A percentile compares a stretch with the other conserved stretches of the same genome.
These are phyloP conservation scores for Otis tarda DNA, from an alignment of 2,113 vertebrate genomes.

Conservation along the genomic window DNA sequence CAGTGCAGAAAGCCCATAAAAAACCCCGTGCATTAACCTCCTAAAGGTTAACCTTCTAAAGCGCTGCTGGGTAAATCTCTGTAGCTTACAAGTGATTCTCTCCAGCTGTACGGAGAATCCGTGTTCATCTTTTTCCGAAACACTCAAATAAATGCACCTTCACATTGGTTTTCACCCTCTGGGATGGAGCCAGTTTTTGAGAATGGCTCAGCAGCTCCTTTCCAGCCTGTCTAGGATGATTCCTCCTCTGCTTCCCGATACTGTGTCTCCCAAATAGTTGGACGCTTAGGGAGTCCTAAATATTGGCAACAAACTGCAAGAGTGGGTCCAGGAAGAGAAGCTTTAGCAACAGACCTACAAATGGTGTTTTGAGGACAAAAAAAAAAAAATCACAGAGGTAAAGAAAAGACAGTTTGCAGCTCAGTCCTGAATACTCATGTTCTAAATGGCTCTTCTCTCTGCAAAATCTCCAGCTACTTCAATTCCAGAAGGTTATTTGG, in stretches of 20 bases:
- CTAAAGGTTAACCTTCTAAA: neutral
- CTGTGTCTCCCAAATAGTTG: neutral
- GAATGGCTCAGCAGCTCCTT: neutral
- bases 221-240: neutral
- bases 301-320: neutral
- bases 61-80: neutral
- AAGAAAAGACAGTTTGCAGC: neutral
- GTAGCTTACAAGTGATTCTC: conserved; percentile 8
- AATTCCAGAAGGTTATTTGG: neutral
- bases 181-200: neutral
- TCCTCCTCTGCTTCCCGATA: neutral
- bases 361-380: neutral
- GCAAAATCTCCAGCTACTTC: neutral
- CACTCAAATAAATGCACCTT: neutral
- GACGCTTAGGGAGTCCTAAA: neutral
- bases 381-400: neutral
- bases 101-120: neutral
- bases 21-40: neutral
- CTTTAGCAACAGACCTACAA: neutral
- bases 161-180: neutral
- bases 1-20: conserved; percentile 8
- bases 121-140: neutral
- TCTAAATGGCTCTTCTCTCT: neutral
- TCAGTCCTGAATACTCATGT: neutral
- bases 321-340: neutral